These are phyloP conservation scores for Ailuropoda melanoleuca DNA, from an alignment of 2,113 vertebrate genomes.

Conservation along the genomic window DNA sequence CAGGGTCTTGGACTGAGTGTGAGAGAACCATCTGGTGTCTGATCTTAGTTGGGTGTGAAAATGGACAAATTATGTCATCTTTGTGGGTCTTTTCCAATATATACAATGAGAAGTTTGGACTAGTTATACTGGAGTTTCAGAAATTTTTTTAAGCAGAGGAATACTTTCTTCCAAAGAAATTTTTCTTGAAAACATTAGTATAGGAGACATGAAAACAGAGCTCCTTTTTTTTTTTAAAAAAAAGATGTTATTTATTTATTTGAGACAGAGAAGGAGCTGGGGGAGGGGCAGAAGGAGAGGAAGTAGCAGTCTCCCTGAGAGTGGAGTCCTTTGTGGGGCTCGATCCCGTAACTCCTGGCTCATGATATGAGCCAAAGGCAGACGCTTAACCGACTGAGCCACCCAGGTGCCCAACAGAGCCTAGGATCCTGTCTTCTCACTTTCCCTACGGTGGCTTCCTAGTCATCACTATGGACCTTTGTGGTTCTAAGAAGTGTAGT, in stretches of 20 bases:
- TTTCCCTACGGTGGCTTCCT: neutral
- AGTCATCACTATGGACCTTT: neutral
- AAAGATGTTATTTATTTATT: neutral
- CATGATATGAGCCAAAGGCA: neutral
- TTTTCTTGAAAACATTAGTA: neutral
- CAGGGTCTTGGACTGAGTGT: too few species aligned
- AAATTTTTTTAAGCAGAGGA: neutral
- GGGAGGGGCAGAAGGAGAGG: neutral
- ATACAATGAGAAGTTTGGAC: neutral
- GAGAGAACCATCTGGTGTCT: neutral
- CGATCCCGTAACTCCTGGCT: neutral
- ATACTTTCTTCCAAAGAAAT: neutral
- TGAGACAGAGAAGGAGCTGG: neutral
- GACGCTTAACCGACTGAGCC: neutral
- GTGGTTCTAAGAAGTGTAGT: neutral
- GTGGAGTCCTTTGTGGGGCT: neutral
- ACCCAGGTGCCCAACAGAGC: neutral
- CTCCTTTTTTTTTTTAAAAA: neutral
- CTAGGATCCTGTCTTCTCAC: neutral
- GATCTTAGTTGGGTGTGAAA: neutral
- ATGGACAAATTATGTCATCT: neutral
- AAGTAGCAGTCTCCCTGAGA: neutral
- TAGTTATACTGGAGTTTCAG: neutral
- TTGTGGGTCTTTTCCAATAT: neutral
- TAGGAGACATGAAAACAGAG: neutral